Evolutionary conservation across 2,797 vertebrate genomes (phyloP).

Genomic region (Smutsia temminckii): DNA sequence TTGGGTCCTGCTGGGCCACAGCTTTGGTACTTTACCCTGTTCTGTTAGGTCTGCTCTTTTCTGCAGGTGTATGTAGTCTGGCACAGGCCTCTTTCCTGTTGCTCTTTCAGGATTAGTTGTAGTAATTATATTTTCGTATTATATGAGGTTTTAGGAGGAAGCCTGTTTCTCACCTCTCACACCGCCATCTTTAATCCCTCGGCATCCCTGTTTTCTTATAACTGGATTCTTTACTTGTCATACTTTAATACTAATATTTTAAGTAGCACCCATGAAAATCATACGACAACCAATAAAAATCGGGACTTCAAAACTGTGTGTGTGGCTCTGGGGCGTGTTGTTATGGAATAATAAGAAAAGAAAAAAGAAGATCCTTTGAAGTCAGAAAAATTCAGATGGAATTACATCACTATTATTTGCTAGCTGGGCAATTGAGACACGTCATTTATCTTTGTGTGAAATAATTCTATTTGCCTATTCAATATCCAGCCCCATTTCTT

Average conservation of each 20-base stretch:
- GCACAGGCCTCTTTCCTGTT: too few relatives aligned
- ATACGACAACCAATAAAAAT: background rate
- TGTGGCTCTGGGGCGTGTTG: background rate
- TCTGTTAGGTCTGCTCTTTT: too few relatives aligned
- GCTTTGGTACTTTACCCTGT: too few relatives aligned
- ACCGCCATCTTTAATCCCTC: too few relatives aligned
- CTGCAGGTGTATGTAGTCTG: too few relatives aligned
- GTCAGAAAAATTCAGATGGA: background rate
- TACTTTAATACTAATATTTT: background rate
- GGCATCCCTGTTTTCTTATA: background rate
- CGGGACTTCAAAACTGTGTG: slow-evolving; percentile 20
- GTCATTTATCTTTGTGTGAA: slow-evolving; percentile 41
- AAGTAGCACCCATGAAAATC: background rate
- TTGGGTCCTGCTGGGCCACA: too few relatives aligned
- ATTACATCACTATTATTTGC: background rate
- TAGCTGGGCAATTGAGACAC: background rate
- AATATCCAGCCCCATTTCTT: background rate
- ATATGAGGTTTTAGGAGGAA: too few relatives aligned
- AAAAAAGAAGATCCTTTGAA: background rate
- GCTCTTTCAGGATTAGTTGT: too few relatives aligned
- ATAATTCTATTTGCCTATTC: slow-evolving; percentile 34
- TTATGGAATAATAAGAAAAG: background rate
- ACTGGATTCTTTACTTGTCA: background rate
- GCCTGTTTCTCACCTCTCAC: too few relatives aligned
- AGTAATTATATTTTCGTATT: too few relatives aligned